Percentiles rank a stretch among this genome's conserved stretches.
Conservation (phyloP, 1,140 invertebrate species). For the Drosophila varians region DNA sequence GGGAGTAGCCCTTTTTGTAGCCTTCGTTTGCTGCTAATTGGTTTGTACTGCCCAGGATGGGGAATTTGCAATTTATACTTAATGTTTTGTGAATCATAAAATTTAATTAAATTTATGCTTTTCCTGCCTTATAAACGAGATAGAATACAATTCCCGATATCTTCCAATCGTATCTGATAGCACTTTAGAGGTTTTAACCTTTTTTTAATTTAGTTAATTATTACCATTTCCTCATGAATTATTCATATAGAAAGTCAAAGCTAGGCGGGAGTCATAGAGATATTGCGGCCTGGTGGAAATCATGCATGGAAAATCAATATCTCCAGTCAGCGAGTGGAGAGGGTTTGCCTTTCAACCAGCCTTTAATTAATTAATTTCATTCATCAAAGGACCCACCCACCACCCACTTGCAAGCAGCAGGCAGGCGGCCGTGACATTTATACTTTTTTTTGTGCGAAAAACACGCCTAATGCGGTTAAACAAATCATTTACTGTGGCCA, state of each 20-base stretch:
- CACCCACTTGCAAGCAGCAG: neutral
- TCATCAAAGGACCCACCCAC: slow-evolving; percentile 33
- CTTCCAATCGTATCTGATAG: neutral
- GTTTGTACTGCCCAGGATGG: slow-evolving; percentile 8
- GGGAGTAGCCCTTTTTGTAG: slow-evolving; percentile 27
- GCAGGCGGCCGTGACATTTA: slow-evolving; percentile 32
- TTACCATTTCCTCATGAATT: slow-evolving; percentile 8
- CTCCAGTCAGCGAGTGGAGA: slow-evolving; percentile 1
- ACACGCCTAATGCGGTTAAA: slow-evolving; percentile 50
- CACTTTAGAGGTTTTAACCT: neutral
- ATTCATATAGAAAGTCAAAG: slow-evolving; percentile 18
- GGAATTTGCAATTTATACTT: slow-evolving; percentile 10
- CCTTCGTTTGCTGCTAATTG: slow-evolving; percentile 28
- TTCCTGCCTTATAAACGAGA: slow-evolving; percentile 19
- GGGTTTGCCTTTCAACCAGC: slow-evolving; percentile 40
- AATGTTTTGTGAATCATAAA: neutral
- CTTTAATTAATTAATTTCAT: slow-evolving; percentile 66
- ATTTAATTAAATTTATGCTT: slow-evolving; percentile 42
- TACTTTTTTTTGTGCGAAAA: slow-evolving; percentile 20
- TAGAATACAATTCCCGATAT: too few relatives aligned
- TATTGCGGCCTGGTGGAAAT: slow-evolving; percentile 20
- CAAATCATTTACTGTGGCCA: slow-evolving; percentile 60
- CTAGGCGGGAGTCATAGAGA: neutral
- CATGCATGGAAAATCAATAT: slow-evolving; percentile 55
- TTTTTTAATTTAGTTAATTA: slow-evolving; percentile 11